These are phyloP conservation scores for Orycteropus afer DNA, from an alignment of 2,113 vertebrate species.

Conservation along the genomic window DNA sequence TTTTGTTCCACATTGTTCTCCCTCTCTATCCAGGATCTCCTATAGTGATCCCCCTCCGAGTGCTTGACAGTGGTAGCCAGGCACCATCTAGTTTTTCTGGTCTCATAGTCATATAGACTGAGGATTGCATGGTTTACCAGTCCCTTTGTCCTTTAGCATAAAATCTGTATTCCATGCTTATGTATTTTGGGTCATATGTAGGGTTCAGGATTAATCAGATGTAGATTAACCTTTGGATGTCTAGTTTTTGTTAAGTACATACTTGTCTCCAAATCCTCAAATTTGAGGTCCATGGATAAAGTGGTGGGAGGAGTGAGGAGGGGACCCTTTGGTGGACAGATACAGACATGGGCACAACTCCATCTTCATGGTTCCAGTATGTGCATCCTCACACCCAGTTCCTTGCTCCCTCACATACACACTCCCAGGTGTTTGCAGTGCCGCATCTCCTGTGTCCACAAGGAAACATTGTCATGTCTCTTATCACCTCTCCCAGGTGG, in stretches of 20 bases:
- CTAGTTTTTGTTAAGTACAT: neutral
- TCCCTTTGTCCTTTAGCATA: neutral
- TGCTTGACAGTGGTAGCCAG: no score
- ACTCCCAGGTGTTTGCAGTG: neutral
- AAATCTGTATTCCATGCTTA: neutral
- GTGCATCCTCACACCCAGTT: accelerated
- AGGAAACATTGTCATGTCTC: neutral
- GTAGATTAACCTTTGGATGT: neutral
- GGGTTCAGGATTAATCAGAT: neutral
- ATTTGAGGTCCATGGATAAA: neutral
- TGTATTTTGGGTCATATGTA: neutral
- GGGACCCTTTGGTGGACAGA: neutral
- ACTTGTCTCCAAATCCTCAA: neutral
- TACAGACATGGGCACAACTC: neutral
- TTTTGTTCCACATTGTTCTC: no score
- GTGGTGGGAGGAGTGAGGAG: neutral
- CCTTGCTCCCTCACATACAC: neutral
- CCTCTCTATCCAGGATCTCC: no score
- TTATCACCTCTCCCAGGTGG: neutral
- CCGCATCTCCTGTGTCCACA: neutral
- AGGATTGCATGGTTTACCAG: no score
- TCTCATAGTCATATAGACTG: no score
- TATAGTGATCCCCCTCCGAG: no score
- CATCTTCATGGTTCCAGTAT: neutral
- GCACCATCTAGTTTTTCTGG: no score